These are phyloP conservation scores for Chaetophractus vellerosus DNA, from an alignment of 2,797 vertebrate species.

Conservation along the genomic window DNA sequence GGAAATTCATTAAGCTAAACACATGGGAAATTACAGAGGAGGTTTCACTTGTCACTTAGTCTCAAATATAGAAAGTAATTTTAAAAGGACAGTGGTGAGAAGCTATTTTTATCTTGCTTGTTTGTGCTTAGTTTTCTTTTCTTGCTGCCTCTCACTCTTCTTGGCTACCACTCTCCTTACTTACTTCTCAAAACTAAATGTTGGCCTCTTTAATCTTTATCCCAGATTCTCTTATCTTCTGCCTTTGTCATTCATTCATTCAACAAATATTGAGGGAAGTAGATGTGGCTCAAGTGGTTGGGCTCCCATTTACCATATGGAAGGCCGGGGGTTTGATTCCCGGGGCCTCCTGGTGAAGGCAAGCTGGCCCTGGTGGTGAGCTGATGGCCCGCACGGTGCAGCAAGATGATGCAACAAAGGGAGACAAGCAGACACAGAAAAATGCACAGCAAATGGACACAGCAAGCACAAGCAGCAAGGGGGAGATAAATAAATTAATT, in stretches of 20 bases:
- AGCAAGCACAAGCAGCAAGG: too few species aligned
- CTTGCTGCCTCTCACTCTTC: constrained; percentile 65
- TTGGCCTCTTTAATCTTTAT: constrained; percentile 57
- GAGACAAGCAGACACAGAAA: too few species aligned
- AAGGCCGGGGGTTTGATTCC: too few species aligned
- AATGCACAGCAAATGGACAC: too few species aligned
- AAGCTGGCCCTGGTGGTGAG: too few species aligned
- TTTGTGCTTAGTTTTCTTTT: constrained; percentile 85
- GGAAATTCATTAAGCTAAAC: constrained; percentile 86
- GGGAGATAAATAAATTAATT: too few species aligned
- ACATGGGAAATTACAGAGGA: constrained; percentile 86
- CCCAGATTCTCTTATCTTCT: constrained; percentile 40
- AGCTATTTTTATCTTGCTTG: constrained; percentile 84
- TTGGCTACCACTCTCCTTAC: constrained; percentile 54
- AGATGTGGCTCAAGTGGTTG: too few species aligned
- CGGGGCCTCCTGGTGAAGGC: too few species aligned
- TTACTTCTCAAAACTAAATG: constrained; percentile 67
- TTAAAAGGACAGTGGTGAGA: constrained; percentile 82
- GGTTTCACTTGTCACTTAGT: constrained; percentile 85
- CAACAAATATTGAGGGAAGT: not conserved
- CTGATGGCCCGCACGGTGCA: too few species aligned
- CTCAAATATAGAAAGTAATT: constrained; percentile 86
- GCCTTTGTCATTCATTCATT: constrained; percentile 35
- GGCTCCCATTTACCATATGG: too few species aligned
- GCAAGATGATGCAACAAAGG: too few species aligned